Conservation (phyloP, 2,113 vertebrate species). For the Hyperopisus bebe region DNA sequence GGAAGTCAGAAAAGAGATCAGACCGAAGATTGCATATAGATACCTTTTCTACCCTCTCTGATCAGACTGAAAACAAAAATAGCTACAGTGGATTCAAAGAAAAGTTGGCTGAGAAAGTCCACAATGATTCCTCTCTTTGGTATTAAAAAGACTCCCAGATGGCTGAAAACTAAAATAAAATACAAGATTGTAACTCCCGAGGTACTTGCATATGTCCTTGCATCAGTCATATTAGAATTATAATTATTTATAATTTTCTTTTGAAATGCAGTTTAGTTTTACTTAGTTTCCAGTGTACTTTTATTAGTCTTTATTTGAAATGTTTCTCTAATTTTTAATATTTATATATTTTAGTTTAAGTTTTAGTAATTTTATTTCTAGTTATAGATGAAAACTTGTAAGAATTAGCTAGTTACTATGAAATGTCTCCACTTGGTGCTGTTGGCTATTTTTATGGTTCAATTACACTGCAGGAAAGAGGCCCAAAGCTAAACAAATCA, state of each 20-base stretch:
- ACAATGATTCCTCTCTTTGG: background rate
- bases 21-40: background rate
- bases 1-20: background rate
- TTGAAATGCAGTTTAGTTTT: background rate
- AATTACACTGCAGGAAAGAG: background rate
- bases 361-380: background rate
- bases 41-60: background rate
- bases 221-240: background rate
- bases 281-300: background rate
- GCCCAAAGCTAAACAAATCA: background rate
- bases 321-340: background rate
- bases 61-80: background rate
- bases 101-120: background rate
- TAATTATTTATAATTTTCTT: background rate
- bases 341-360: background rate
- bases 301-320: background rate
- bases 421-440: background rate
- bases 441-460: background rate
- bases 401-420: background rate
- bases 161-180: background rate
- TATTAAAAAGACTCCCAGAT: background rate
- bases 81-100: background rate
- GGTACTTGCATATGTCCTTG: background rate
- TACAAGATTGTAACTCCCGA: background rate
- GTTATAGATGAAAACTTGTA: background rate